A percentile compares a stretch with the other conserved stretches of the same genome.
Evolutionary conservation across 2,113 vertebrate genomes (phyloP).

Genomic region (Callipepla squamata): DNA sequence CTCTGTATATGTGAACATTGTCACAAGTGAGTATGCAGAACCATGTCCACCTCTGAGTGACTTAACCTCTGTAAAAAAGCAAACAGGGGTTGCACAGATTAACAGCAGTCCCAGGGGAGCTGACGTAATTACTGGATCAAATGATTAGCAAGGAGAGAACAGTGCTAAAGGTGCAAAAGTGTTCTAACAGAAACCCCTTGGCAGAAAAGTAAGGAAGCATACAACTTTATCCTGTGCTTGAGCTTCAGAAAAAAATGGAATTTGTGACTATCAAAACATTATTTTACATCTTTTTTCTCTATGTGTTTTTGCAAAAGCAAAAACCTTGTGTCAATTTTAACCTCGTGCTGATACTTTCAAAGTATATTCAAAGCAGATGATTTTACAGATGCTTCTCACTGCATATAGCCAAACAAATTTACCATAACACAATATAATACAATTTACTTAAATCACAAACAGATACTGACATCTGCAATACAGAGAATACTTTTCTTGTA

Average conservation of each 20-base stretch:
- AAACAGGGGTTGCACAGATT: neutral
- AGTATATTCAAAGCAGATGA: conserved; percentile 14
- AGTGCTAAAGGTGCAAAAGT: fast-evolving
- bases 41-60: neutral
- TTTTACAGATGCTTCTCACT: conserved; percentile 39
- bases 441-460: conserved; percentile 43
- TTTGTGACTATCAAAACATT: neutral
- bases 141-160: fast-evolving
- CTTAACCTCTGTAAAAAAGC: neutral
- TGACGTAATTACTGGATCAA: neutral
- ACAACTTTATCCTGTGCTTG: neutral
- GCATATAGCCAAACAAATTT: neutral
- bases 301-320: neutral
- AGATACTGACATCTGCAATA: conserved; percentile 38
- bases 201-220: neutral
- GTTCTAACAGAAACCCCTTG: neutral
- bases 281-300: neutral
- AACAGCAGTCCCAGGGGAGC: fast-evolving
- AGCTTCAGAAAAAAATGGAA: neutral
- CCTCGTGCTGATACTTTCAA: neutral
- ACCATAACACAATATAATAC: neutral
- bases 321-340: neutral
- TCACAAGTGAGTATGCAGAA: neutral
- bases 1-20: neutral
- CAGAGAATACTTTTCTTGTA: neutral